A percentile compares a stretch with the other conserved stretches of the same genome.
Evolutionary conservation across 2,888 invertebrate genomes (phyloP).

Genomic region (Halictus ligatus): DNA sequence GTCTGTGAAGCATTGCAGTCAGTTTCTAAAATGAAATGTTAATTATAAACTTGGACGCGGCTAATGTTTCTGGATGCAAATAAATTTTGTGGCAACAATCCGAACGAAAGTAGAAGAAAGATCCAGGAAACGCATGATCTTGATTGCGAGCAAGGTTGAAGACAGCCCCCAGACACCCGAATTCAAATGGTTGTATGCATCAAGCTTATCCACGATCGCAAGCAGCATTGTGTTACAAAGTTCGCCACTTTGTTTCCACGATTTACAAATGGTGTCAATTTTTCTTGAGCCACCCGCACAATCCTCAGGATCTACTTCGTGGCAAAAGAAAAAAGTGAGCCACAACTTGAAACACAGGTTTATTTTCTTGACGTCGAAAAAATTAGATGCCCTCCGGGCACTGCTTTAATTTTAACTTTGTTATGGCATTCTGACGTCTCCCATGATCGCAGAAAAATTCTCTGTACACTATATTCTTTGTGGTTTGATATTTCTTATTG

Average conservation of each 20-base stretch:
- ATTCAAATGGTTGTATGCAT: constrained; percentile 12
- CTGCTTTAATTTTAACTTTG: background rate
- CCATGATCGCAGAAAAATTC: background rate
- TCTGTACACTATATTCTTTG: background rate
- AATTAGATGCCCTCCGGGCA: background rate
- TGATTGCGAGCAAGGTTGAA: background rate
- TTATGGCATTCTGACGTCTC: background rate
- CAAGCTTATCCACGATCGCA: constrained; percentile 10
- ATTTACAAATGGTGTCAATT: constrained; percentile 9
- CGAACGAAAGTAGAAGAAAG: background rate
- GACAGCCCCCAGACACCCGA: background rate
- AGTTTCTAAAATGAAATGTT: background rate
- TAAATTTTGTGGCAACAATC: background rate
- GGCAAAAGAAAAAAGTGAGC: background rate
- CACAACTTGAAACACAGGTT: background rate
- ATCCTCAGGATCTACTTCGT: background rate
- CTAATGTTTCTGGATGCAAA: background rate
- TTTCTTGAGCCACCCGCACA: background rate
- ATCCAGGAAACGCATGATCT: background rate
- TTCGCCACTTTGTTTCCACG: constrained; percentile 9
- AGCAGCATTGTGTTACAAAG: constrained; percentile 6
- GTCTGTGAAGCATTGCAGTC: too few species aligned
- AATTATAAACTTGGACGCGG: background rate
- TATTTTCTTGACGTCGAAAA: background rate
- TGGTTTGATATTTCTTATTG: background rate